These are phyloP conservation scores for Pseudoatta argentina DNA, from an alignment of 1,140 invertebrate species.

Conservation along the genomic window DNA sequence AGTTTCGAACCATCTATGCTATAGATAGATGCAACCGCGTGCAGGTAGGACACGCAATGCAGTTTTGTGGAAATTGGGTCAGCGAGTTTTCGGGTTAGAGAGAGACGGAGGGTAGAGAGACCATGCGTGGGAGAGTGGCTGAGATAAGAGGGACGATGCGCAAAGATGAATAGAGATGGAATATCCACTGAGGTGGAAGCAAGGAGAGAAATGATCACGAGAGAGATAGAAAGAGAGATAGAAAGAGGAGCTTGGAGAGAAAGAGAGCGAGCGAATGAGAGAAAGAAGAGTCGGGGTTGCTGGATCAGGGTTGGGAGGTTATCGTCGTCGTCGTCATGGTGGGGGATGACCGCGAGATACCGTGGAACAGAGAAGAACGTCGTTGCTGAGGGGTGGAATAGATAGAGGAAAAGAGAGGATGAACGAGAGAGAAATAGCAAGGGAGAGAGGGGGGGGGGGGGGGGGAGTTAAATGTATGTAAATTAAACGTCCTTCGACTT, in stretches of 20 bases:
- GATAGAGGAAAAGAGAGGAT: background rate
- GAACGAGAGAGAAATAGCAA: background rate
- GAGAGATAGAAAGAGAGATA: background rate
- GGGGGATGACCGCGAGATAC: slow-evolving; percentile 63
- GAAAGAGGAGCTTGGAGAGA: background rate
- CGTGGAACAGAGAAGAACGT: slow-evolving; percentile 54
- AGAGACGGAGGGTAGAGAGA: slow-evolving; percentile 33
- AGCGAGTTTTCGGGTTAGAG: slow-evolving; percentile 77
- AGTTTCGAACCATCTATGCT: slow-evolving; percentile 70
- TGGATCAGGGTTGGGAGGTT: slow-evolving; percentile 66
- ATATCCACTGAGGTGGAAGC: background rate
- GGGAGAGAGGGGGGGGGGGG: background rate
- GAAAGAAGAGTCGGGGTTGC: slow-evolving; percentile 36
- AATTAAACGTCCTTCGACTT: slow-evolving; percentile 79
- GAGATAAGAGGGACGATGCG: background rate
- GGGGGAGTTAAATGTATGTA: slow-evolving; percentile 75
- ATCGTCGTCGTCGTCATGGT: slow-evolving; percentile 44
- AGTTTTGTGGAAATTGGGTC: slow-evolving; percentile 80
- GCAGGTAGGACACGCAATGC: slow-evolving; percentile 78
- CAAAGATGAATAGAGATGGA: background rate
- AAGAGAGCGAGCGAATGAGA: slow-evolving; percentile 13
- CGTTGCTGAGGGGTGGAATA: background rate
- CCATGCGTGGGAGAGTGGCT: background rate
- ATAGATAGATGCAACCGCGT: slow-evolving; percentile 72
- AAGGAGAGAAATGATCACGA: slow-evolving; percentile 4